phyloP scores from a whole-genome alignment of 2,888 invertebrate genomes.

The Archaeoteleia sp. region DNA sequence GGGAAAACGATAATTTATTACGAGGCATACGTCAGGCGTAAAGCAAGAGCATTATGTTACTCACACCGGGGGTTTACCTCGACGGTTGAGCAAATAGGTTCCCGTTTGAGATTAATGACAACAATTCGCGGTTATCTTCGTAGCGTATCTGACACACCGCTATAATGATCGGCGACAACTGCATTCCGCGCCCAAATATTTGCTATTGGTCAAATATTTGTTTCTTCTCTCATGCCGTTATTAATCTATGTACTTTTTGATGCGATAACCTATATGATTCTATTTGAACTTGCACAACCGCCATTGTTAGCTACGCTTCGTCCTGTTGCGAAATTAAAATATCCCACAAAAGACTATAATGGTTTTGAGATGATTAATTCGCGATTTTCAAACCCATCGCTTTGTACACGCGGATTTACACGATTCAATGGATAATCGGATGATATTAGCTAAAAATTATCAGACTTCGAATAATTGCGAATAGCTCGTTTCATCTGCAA shows the following conservation, averaged over 20 bases:
- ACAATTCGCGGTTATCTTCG: slow-evolving; percentile 50
- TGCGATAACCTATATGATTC: neutral
- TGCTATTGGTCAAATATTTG: too few species aligned
- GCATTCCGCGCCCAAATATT: slow-evolving; percentile 50
- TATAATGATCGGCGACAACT: slow-evolving; percentile 50
- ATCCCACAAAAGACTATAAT: too few species aligned
- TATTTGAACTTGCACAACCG: slow-evolving; percentile 1
- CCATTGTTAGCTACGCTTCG: too few species aligned
- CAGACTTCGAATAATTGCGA: too few species aligned
- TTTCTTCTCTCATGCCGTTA: neutral
- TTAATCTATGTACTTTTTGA: neutral
- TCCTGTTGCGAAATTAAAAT: too few species aligned
- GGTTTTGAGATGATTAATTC: too few species aligned
- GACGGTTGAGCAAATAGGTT: slow-evolving; percentile 39
- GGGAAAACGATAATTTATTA: slow-evolving; percentile 13
- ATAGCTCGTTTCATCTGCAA: too few species aligned
- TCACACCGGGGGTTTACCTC: slow-evolving; percentile 37
- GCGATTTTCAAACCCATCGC: too few species aligned
- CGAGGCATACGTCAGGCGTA: neutral
- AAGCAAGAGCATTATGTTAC: neutral
- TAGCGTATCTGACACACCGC: slow-evolving; percentile 24
- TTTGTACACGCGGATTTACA: too few species aligned
- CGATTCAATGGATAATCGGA: too few species aligned
- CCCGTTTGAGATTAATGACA: slow-evolving; percentile 57
- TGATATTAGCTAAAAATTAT: too few species aligned